Evolutionary conservation across 2,888 invertebrate genomes (phyloP), one percentile per base, ranked within the genome.

Genomic region (Epirrita christyi): DNA sequence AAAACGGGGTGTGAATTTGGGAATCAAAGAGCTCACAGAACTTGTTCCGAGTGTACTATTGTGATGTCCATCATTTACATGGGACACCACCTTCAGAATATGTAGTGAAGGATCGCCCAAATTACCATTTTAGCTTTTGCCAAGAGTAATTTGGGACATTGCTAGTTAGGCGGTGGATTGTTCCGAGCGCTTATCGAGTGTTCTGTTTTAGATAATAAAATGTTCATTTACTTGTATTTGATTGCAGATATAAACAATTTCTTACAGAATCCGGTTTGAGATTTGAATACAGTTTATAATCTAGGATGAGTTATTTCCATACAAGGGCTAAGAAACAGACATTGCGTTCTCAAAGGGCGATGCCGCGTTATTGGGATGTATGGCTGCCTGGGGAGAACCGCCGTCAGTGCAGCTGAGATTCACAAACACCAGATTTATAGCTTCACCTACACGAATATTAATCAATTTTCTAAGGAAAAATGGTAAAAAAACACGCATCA

Each of bases 1-100:
- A 87, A 91, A 90, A 85, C 88, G 80, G 92, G 90, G 90, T 90
- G 91, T 85, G 88, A 89, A 89, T 89, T 88, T 85, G 85, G 80
- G 82, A 90, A 89, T 87, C 89, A 90, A 89, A 89, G 89, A 88
- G 88, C 79, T 75, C 76, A 74, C 73, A 73, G 80, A 83, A 88
- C 81, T 88, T 85, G 82, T 85, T 80, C 79, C 64, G 72, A 75
- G 80, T 79, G 81, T 73, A 21, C 21, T 21, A 89, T 88, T 90
- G 89, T 89, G 81, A 78, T 72, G 75, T 72, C 83, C 85, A 83
- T 84, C 85, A 88, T 88, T 88, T 88, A 88, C 88, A 87, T 88
- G 88, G 85, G 85, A 86, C 78, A 71, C 76, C 80, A 85, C 83
- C 81, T 86, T 34, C 51, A n/a, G 40, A 59, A 38, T 59, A 81